Evolutionary conservation across 2,113 vertebrate species (phyloP).

Genomic region (Oxygymnocypris stewartii): DNA sequence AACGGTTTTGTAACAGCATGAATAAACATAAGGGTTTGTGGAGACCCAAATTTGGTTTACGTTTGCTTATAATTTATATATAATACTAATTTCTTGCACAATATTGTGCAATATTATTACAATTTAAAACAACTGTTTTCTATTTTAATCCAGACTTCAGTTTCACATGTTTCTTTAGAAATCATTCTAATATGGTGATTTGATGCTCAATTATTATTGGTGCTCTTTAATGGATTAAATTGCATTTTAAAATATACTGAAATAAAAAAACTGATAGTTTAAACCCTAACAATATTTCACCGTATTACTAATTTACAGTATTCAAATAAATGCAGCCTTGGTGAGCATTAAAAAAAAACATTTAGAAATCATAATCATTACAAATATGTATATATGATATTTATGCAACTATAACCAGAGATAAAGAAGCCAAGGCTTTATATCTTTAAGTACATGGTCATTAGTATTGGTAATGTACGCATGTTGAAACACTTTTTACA

Average conservation of each 20-base stretch:
- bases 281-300: too few relatives aligned
- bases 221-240: not conserved
- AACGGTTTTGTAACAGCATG: not conserved
- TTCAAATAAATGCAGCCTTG: too few relatives aligned
- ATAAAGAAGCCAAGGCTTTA: not conserved
- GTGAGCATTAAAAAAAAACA: too few relatives aligned
- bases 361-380: too few relatives aligned
- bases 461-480: not conserved
- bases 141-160: not conserved
- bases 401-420: not conserved
- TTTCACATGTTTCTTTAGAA: not conserved
- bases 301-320: too few relatives aligned
- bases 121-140: not conserved
- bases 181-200: not conserved
- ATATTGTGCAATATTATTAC: too few relatives aligned
- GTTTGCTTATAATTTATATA: not conserved
- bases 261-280: too few relatives aligned
- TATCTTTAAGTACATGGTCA: not conserved
- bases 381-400: not conserved
- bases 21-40: not conserved
- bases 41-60: not conserved
- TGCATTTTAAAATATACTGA: not conserved
- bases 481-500: not conserved
- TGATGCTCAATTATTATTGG: too few relatives aligned
- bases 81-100: too few relatives aligned